Conservation (phyloP, 2,888 invertebrate species). For the Anoncus sp. region DNA sequence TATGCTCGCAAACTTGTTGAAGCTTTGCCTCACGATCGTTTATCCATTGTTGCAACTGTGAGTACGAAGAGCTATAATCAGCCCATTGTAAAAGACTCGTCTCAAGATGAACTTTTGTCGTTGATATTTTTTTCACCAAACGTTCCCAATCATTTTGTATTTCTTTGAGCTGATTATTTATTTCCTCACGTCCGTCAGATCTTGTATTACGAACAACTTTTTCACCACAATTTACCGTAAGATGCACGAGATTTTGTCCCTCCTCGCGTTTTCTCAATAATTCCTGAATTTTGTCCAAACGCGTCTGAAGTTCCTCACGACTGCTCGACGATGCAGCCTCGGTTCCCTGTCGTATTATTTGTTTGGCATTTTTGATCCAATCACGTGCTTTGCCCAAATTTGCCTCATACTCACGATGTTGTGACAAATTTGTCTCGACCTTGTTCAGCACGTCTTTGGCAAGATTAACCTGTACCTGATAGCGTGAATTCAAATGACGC, state of each 20-base stretch:
- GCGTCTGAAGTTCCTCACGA: slow-evolving; percentile 92
- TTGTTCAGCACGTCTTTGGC: slow-evolving; percentile 96
- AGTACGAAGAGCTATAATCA: slow-evolving; percentile 96
- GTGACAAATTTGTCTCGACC: slow-evolving; percentile 94
- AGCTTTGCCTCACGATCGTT: slow-evolving; percentile 96
- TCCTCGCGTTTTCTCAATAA: slow-evolving; percentile 92
- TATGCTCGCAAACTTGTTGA: slow-evolving; percentile 94
- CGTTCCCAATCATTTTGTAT: slow-evolving; percentile 97
- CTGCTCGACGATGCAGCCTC: slow-evolving; percentile 91
- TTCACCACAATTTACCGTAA: slow-evolving; percentile 95
- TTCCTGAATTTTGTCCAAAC: slow-evolving; percentile 92
- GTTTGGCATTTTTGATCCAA: slow-evolving; percentile 95
- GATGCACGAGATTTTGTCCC: slow-evolving; percentile 94
- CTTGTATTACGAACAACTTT: slow-evolving; percentile 94
- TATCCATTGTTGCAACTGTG: slow-evolving; percentile 97
- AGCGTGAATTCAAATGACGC: slow-evolving; percentile 93
- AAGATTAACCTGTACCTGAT: slow-evolving; percentile 94
- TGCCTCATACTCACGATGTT: slow-evolving; percentile 92
- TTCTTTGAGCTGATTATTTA: slow-evolving; percentile 94
- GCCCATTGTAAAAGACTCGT: slow-evolving; percentile 97
- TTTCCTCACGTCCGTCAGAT: slow-evolving; percentile 94
- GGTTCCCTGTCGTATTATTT: slow-evolving; percentile 91
- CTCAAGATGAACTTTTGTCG: slow-evolving; percentile 95
- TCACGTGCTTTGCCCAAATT: slow-evolving; percentile 90
- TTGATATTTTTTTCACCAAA: slow-evolving; percentile 95